phyloP scores from a whole-genome alignment of 2,113 vertebrate species.

The Semnopithecus entellus region DNA sequence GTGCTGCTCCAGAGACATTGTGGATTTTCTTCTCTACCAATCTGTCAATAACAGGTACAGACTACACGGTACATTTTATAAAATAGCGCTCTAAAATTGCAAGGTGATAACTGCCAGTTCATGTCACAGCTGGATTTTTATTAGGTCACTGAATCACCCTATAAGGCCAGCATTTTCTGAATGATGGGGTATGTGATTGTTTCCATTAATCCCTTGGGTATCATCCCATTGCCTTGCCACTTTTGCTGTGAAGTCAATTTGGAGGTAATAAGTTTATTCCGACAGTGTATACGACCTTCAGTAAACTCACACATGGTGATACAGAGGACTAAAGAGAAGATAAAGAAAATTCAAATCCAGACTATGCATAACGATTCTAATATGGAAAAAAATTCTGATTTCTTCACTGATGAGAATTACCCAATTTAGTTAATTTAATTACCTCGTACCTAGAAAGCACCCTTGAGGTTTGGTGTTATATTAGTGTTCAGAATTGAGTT shows the following conservation, averaged over 20 bases:
- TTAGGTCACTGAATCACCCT: conserved; percentile 49
- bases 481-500: neutral
- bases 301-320: neutral
- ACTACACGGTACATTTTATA: neutral
- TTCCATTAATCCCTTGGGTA: conserved; percentile 1
- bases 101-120: conserved; percentile 12
- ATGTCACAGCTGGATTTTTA: neutral
- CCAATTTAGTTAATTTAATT: neutral
- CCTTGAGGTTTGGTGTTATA: neutral
- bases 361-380: neutral
- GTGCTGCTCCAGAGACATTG: neutral
- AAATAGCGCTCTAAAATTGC: conserved; percentile 32
- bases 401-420: neutral
- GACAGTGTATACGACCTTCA: neutral
- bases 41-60: conserved; percentile 28
- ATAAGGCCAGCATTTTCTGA: conserved; percentile 31
- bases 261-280: neutral
- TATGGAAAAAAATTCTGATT: neutral
- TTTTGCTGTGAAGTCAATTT: conserved; percentile 1
- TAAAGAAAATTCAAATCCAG: neutral
- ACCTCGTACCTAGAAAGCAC: neutral
- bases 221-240: neutral
- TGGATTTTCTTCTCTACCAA: conserved; percentile 19
- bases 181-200: neutral
- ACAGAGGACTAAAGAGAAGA: neutral